phyloP scores from a whole-genome alignment of 92 coral and sea anemone species.

The Muricea muricata region DNA sequence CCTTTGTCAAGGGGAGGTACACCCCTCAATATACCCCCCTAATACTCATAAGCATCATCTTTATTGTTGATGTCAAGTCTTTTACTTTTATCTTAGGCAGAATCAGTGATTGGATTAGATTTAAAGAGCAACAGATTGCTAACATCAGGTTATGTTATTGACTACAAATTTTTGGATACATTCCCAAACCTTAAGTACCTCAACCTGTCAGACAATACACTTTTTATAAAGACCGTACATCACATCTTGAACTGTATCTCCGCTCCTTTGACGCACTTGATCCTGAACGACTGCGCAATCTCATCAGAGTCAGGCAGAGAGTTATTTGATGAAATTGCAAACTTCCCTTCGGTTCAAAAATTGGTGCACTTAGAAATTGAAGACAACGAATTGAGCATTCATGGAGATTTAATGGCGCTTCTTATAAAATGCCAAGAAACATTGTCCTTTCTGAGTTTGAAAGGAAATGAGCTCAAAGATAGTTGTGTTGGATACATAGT shows the following conservation, averaged over 20 bases:
- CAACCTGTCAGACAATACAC: constrained; percentile 70
- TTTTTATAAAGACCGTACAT: constrained; percentile 54
- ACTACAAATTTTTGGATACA: constrained; percentile 57
- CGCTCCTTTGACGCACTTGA: constrained; percentile 66
- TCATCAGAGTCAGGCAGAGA: neutral
- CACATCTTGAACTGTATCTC: constrained; percentile 37
- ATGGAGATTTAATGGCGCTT: constrained; percentile 51
- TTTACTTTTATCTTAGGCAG: constrained; percentile 63
- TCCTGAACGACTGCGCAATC: constrained; percentile 62
- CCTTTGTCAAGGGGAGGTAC: no score
- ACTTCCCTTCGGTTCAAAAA: neutral
- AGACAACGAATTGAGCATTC: constrained; percentile 64
- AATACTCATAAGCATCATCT: neutral
- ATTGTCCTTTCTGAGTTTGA: constrained; percentile 67
- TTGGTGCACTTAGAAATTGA: constrained; percentile 73
- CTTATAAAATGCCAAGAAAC: constrained; percentile 65
- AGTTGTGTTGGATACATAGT: neutral
- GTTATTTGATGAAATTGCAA: neutral
- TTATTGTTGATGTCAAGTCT: neutral
- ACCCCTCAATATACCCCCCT: no score
- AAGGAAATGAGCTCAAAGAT: constrained; percentile 69
- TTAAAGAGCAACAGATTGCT: constrained; percentile 69
- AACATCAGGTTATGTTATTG: constrained; percentile 30
- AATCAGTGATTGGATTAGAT: constrained; percentile 63
- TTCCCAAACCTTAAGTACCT: constrained; percentile 68